Conservation (phyloP, 1,140 invertebrate species). For the Drosophila saltans region DNA sequence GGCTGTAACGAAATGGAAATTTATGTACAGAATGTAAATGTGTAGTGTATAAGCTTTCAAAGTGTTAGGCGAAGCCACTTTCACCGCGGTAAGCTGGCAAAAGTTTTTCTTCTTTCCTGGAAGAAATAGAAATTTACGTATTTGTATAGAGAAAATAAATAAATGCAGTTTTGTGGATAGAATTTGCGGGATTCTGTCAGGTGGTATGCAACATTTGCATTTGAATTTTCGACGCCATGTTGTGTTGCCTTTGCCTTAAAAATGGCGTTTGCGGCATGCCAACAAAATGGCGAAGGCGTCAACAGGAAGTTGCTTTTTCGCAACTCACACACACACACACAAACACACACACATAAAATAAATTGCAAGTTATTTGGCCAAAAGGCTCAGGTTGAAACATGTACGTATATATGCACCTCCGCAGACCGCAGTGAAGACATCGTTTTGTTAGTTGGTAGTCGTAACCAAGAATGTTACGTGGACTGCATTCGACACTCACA, state of each 20-base stretch:
- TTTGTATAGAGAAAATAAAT: conserved; percentile 46
- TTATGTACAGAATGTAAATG: conserved; percentile 56
- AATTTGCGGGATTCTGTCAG: conserved; percentile 46
- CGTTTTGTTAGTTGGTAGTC: conserved; percentile 40
- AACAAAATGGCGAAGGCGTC: conserved; percentile 79
- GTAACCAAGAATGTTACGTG: conserved; percentile 64
- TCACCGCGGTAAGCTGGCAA: conserved; percentile 70
- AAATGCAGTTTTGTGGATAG: conserved; percentile 48
- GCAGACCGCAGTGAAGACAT: conserved; percentile 69
- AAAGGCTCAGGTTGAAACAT: conserved; percentile 37
- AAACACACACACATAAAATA: conserved; percentile 50
- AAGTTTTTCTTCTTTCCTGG: conserved; percentile 48
- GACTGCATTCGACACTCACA: conserved; percentile 48
- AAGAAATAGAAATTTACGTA: conserved; percentile 52
- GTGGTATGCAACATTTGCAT: conserved; percentile 49
- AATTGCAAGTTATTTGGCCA: conserved; percentile 81
- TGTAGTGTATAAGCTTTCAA: conserved; percentile 21
- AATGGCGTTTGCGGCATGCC: conserved; percentile 75
- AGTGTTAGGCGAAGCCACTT: conserved; percentile 57
- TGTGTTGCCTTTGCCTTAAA: conserved; percentile 59
- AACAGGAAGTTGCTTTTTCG: conserved; percentile 78
- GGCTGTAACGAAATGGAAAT: conserved; percentile 78
- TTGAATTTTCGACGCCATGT: conserved; percentile 63
- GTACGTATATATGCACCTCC: conserved; percentile 36
- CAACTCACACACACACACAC: conserved; percentile 37